Evolutionary conservation across 1,140 invertebrate genomes (phyloP), one percentile per base, ranked within the genome.

Genomic region (Drosophila pseudoobscura): DNA sequence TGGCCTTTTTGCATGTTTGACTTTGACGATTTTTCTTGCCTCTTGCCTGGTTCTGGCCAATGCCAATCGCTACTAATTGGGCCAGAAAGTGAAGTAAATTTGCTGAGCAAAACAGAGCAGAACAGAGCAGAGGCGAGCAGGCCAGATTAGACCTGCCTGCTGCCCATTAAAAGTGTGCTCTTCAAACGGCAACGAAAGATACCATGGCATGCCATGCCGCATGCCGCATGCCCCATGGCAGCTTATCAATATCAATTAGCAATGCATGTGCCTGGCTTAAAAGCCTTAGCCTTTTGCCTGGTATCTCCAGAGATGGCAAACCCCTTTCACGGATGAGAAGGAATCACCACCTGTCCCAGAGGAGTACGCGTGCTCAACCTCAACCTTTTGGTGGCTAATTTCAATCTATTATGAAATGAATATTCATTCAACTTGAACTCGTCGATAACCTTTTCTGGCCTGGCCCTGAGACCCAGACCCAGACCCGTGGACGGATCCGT

Each of bases 321-420:
- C 8, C 8, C 11, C 35, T 39, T 39, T 39, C 35, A 39, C 11
- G 4, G 35, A 13, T 39, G 11, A 13, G 11, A 3, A 39, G 35
- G 3, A 39, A 5, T 11, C 5, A 11, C 35, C 35, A 39, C 35
- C 35, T 39, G 35, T 2, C 35, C 8, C 11, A 5, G 4, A 5
- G 4, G 35, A 35, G 35, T 26, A 26, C 24, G 24, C 9, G 11
- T 13, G 35, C 35, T 13, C 29, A 31, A 31, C 29, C 29, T 13
- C 31, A 3, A 3, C 31, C 31, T 5, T 39, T 39, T 39, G 35
- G 11, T 39, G 44, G 39, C 15, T 45, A 26, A 45, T 56, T 56
- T 44, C n/a, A 17, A 45, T 56, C 41, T 26, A 26, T 45, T 49
- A 55, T 31, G 49, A 59, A 75, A 80, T 61, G 54, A 80, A 72